Percentiles rank a stretch among this genome's conserved stretches.
Conservation (phyloP, 2,888 invertebrate genomes). For the Platerodrilus igneus region DNA sequence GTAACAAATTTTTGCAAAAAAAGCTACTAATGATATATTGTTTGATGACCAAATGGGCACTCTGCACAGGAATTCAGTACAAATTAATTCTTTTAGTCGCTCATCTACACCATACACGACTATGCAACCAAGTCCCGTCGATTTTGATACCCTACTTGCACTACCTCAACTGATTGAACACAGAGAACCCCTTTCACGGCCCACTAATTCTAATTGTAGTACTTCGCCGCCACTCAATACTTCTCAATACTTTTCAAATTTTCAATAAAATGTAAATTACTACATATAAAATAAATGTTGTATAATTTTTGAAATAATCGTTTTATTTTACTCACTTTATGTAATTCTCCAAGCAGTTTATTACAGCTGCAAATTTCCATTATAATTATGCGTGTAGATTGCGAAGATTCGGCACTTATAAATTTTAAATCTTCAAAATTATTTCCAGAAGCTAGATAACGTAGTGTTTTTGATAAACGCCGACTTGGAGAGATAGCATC, state of each 20-base stretch:
- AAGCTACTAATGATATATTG: constrained; percentile 47
- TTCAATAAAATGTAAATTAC: too few species aligned
- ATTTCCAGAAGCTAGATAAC: constrained; percentile 27
- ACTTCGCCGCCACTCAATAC: too few species aligned
- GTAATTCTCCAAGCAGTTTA: constrained; percentile 18
- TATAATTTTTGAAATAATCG: too few species aligned
- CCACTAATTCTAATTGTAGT: too few species aligned
- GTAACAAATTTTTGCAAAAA: constrained; percentile 49
- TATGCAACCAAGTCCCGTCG: constrained; percentile 8
- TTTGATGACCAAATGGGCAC: constrained; percentile 48
- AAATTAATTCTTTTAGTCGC: constrained; percentile 18
- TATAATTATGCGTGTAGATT: constrained; percentile 22
- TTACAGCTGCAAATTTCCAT: constrained; percentile 25
- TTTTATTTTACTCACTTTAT: too few species aligned
- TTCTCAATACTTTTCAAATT: too few species aligned
- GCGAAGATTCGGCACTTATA: constrained; percentile 21
- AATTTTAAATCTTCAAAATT: constrained; percentile 27
- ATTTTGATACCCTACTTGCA: constrained; percentile 7
- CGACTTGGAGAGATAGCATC: constrained; percentile 25
- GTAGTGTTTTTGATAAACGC: constrained; percentile 25
- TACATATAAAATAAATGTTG: too few species aligned
- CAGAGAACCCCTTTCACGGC: too few species aligned
- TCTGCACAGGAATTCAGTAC: constrained; percentile 44
- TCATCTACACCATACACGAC: constrained; percentile 13
- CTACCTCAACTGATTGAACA: constrained; percentile 3